These are phyloP conservation scores for Drosophila santomea DNA, from an alignment of 1,140 invertebrate genomes.

Conservation along the genomic window DNA sequence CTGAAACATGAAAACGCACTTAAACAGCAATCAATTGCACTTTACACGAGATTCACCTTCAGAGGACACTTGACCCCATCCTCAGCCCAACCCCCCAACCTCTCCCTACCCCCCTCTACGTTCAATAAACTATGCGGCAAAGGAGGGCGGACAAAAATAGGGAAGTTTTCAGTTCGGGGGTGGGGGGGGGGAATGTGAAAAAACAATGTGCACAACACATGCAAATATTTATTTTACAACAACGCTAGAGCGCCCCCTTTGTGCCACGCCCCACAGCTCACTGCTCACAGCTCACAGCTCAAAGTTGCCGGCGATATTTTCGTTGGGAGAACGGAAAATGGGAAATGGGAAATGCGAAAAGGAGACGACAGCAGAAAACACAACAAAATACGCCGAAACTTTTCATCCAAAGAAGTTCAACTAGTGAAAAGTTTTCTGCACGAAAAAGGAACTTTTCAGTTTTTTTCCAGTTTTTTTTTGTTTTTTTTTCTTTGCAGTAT, in stretches of 20 bases:
- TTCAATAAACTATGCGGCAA: constrained; percentile 18
- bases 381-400: constrained; percentile 48
- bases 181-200: neutral
- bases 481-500: no score
- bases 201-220: constrained; percentile 55
- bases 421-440: constrained; percentile 49
- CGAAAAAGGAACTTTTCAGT: constrained; percentile 21
- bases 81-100: neutral
- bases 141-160: neutral
- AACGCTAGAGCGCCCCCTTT: constrained; percentile 7
- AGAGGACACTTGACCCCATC: constrained; percentile 55
- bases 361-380: constrained; percentile 8
- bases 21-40: constrained; percentile 62
- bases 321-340: constrained; percentile 12
- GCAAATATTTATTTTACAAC: constrained; percentile 60
- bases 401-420: constrained; percentile 55
- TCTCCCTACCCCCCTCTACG: no score
- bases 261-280: constrained; percentile 24
- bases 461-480: constrained; percentile 16
- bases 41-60: constrained; percentile 52
- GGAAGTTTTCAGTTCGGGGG: neutral
- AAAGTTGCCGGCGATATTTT: constrained; percentile 44
- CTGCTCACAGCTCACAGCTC: constrained; percentile 33
- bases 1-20: constrained; percentile 58
- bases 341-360: neutral